Base-by-base conservation (phyloP, 2,888 invertebrate genomes). In the Cheilosia vulpina region DNA sequence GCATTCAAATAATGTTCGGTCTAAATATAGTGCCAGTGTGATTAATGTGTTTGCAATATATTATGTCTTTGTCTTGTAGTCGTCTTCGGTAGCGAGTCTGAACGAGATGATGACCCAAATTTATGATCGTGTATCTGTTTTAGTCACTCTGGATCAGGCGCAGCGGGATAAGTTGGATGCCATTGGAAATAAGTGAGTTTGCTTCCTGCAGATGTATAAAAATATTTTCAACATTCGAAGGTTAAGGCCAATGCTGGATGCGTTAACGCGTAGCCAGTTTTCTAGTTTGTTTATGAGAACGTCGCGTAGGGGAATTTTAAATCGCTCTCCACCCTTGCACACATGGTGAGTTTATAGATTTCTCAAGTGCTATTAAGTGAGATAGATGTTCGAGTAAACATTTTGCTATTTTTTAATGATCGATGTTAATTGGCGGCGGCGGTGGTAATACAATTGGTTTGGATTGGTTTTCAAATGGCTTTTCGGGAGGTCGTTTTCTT, bases 121-220 rank as follows among this genome's bases (percentile, higher is more conserved):
- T 11, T 89, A 90, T 52, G 92, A 92, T 87, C 91, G 92, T 15
- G 88, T 93, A 15, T 89, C 90, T 43, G 88, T 90, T 57, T 87
- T 93, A 84, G 90, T 90, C 76, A 89, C 90, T 63, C 88, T 92
- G 87, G 91, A 92, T 72, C 91, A 92, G 83, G 90, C 91, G 84
- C 90, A 92, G 75, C 89, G 92, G 24, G 87, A 88, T 66, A 90
- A 91, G 19, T 88, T 93, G 80, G 92, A 92, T 80, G 88, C 87
- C 47, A 89, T 93, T 81, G 91, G 92, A 76, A 90, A 92, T 73
- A 92, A 91, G 92, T 92, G 84, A 91, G 92, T 90, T 60, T 55
- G 2, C 1, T 7, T 50, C 1, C 21, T 34, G 43, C 27, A 31
- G 24, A 50, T n/a, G n/a, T 34, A 50, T 0, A 31, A 15, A n/a